Evolutionary conservation across 2,797 vertebrate genomes (phyloP).

Genomic region (Anableps anableps): DNA sequence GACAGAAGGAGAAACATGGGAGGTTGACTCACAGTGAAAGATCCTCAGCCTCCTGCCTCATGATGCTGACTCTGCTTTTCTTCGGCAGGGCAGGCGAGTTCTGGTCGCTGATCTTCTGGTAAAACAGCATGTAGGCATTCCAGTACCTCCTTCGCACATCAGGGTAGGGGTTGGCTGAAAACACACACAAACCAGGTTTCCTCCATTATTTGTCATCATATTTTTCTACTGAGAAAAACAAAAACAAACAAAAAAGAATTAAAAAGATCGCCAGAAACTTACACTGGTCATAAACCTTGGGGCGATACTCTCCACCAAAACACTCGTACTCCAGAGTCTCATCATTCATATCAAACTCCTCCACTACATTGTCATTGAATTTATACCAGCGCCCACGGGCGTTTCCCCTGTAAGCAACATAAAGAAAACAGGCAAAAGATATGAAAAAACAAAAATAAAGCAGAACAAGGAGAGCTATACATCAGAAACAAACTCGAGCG

Average conservation of each 20-base stretch:
- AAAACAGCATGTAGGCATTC: conserved; percentile 99
- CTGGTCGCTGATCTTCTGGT: conserved; percentile 96
- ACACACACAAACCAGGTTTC: conserved; percentile 13
- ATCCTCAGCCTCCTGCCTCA: conserved; percentile 96
- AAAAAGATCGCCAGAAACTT: conserved; percentile 59
- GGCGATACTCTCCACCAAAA: conserved; percentile 97
- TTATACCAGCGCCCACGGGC: conserved; percentile 97
- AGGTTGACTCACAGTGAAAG: conserved; percentile 88
- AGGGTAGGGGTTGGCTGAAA: conserved; percentile 93
- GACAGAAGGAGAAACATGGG: background rate
- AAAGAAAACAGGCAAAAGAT: background rate
- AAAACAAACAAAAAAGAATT: background rate
- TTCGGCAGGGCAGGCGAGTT: conserved; percentile 97
- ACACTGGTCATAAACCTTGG: conserved; percentile 99
- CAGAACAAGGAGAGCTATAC: background rate
- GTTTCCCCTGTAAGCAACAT: conserved; percentile 79
- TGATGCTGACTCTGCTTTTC: conserved; percentile 96
- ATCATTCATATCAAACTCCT: conserved; percentile 98
- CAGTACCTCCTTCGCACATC: conserved; percentile 96
- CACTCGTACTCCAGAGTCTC: conserved; percentile 98
- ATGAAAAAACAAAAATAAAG: background rate
- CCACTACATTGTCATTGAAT: conserved; percentile 97
- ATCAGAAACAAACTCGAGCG: background rate
- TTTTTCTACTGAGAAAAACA: background rate
- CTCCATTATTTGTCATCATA: background rate